phyloP scores from a whole-genome alignment of 2,888 invertebrate genomes.

The Tyria jacobaeae region DNA sequence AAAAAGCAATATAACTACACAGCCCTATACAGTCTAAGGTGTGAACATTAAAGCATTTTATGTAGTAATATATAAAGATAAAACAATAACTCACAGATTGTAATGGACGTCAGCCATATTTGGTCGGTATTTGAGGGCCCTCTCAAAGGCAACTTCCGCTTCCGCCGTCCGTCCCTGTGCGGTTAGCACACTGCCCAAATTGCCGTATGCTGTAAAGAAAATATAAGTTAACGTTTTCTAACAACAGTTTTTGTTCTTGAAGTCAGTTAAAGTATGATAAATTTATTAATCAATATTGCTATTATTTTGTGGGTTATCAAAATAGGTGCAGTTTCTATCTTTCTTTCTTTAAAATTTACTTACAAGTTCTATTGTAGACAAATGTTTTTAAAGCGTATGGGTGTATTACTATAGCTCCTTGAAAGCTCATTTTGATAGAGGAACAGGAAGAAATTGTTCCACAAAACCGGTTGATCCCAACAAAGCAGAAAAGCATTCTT shows the following conservation, averaged over 20 bases:
- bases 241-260: neutral
- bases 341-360: too few relatives aligned
- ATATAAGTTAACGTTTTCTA: conserved; percentile 23
- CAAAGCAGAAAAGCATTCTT: too few relatives aligned
- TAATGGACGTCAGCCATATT: conserved; percentile 99
- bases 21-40: neutral
- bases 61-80: conserved; percentile 4
- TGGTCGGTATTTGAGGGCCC: conserved; percentile 95
- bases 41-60: neutral
- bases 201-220: conserved; percentile 94
- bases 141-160: conserved; percentile 96
- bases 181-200: conserved; percentile 98
- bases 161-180: conserved; percentile 94
- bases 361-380: too few relatives aligned
- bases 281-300: neutral
- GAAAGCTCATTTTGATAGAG: too few relatives aligned
- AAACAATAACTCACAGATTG: conserved; percentile 94
- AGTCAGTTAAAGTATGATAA: neutral
- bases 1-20: neutral
- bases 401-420: too few relatives aligned
- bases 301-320: too few relatives aligned
- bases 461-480: too few relatives aligned
- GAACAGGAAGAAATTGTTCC: too few relatives aligned
- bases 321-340: too few relatives aligned
- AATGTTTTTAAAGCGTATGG: too few relatives aligned